phyloP scores from a whole-genome alignment of 2,888 invertebrate genomes.

The Dynastes tityus region DNA sequence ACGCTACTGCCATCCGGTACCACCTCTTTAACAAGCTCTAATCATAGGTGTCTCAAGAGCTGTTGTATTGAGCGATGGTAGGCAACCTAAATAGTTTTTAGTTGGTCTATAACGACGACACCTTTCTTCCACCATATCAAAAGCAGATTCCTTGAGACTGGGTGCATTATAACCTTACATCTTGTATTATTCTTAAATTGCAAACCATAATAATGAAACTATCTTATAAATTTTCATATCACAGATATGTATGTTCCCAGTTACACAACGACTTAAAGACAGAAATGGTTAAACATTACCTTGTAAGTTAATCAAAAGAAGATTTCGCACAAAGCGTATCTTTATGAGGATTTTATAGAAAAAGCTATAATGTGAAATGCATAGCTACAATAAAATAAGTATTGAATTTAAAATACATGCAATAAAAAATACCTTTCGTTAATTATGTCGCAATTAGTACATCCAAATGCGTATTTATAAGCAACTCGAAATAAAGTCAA shows the following conservation, averaged over 20 bases:
- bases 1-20: no score
- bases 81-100: slow-evolving; percentile 95
- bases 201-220: no score
- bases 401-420: not conserved
- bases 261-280: no score
- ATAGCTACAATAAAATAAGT: not conserved
- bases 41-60: slow-evolving; percentile 94
- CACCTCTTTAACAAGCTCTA: no score
- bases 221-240: no score
- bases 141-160: slow-evolving; percentile 95
- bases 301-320: no score
- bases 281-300: no score
- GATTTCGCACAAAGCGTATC: no score
- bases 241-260: no score
- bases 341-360: no score
- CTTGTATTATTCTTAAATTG: no score
- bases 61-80: slow-evolving; percentile 84
- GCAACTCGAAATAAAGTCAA: slow-evolving; percentile 10
- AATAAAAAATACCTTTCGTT: slow-evolving; percentile 11
- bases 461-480: slow-evolving; percentile 20
- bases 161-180: slow-evolving; percentile 92
- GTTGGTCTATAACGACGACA: slow-evolving; percentile 98
- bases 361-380: not conserved
- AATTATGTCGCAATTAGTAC: slow-evolving; percentile 19
- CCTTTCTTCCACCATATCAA: slow-evolving; percentile 98